These are phyloP conservation scores for Coluber constrictor DNA, from an alignment of 2,797 vertebrate species.

Conservation along the genomic window DNA sequence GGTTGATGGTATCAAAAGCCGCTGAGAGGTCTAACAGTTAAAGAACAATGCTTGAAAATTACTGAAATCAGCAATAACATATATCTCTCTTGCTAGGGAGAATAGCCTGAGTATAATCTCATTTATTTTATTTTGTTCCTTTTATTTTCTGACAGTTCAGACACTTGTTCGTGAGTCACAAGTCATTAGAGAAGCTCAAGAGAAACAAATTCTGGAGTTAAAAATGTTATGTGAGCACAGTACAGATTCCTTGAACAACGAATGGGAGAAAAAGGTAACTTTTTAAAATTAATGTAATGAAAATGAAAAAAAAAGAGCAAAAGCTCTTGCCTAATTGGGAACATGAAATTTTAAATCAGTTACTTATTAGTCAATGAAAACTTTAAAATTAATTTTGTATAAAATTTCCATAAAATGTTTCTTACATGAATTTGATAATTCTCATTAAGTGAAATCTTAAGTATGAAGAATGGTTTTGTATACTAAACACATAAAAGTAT, in stretches of 20 bases:
- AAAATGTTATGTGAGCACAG: constrained; percentile 91
- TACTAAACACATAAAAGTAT: background rate
- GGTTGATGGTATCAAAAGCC: too few relatives aligned
- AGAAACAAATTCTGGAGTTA: constrained; percentile 90
- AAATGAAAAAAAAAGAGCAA: background rate
- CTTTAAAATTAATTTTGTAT: background rate
- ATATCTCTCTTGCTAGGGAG: background rate
- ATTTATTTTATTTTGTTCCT: constrained; percentile 46
- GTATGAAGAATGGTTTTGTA: background rate
- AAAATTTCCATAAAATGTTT: background rate
- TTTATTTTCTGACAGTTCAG: constrained; percentile 80
- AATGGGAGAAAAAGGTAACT: constrained; percentile 93
- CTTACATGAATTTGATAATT: background rate
- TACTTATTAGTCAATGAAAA: background rate
- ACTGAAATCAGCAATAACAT: background rate
- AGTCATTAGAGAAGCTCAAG: constrained; percentile 87
- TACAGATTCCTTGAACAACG: constrained; percentile 83
- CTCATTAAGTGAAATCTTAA: background rate
- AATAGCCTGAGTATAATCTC: constrained; percentile 2
- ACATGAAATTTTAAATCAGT: background rate
- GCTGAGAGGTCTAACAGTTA: background rate
- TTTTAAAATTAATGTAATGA: background rate
- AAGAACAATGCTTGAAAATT: background rate
- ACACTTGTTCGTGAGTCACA: constrained; percentile 88
- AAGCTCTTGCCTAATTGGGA: background rate